These are phyloP conservation scores for Malacosoma neustria DNA, from an alignment of 2,888 invertebrate species.

Conservation along the genomic window DNA sequence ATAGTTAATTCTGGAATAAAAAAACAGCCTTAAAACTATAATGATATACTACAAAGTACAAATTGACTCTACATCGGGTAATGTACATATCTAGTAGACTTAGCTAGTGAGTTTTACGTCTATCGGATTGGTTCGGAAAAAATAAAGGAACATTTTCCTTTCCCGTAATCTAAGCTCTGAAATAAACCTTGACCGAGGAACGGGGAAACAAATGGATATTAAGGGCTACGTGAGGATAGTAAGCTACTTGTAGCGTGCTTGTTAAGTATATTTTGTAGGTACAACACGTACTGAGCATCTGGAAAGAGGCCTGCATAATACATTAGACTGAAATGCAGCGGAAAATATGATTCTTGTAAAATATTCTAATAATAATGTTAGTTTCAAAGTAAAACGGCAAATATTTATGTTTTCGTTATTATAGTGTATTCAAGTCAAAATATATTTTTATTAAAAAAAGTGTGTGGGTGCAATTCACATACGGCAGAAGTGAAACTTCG, in stretches of 20 bases:
- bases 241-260: not conserved
- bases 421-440: not conserved
- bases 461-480: no score
- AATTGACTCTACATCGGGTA: no score
- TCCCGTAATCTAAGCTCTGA: not conserved
- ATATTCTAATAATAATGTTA: not conserved
- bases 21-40: no score
- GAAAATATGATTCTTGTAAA: no score
- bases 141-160: not conserved
- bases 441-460: no score
- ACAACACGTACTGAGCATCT: not conserved
- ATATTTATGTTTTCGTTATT: not conserved
- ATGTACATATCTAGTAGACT: no score
- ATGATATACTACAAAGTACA: no score
- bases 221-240: not conserved
- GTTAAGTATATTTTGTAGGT: not conserved
- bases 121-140: not conserved
- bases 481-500: no score
- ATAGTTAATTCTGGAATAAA: no score
- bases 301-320: not conserved
- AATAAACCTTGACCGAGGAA: not conserved
- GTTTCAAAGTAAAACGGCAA: not conserved
- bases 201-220: not conserved
- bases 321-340: not conserved
- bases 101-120: not conserved